Conservation (phyloP, 1,140 invertebrate species). For the Lasioglossum albipes region DNA sequence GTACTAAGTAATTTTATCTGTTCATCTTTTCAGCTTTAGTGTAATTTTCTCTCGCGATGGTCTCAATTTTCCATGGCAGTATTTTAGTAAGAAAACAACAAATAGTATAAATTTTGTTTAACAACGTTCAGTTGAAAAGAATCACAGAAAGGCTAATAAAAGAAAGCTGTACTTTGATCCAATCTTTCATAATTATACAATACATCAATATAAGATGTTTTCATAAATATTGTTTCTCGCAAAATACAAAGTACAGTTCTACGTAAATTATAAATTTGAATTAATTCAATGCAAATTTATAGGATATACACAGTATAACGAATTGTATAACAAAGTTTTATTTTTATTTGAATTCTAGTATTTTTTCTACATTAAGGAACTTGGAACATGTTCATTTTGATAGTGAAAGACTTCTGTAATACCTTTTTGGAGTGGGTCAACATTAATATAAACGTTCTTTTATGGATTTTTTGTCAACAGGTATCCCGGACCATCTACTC, state of each 20-base stretch:
- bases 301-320: constrained; percentile 3
- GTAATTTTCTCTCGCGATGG: constrained; percentile 18
- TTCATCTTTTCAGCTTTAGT: constrained; percentile 54
- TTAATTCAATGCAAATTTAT: constrained; percentile 1
- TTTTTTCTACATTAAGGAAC: not conserved
- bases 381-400: constrained; percentile 9
- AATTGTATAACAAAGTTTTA: constrained; percentile 23
- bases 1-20: constrained; percentile 50
- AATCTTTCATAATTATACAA: constrained; percentile 8
- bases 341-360: constrained; percentile 22
- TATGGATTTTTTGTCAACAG: constrained; percentile 73
- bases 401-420: constrained; percentile 13
- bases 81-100: constrained; percentile 9
- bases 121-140: not conserved
- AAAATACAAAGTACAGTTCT: not conserved
- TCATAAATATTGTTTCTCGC: constrained; percentile 4
- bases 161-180: constrained; percentile 10
- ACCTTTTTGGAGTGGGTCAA: not conserved
- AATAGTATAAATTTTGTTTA: constrained; percentile 7
- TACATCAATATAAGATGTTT: not conserved
- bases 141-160: not conserved
- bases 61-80: constrained; percentile 23
- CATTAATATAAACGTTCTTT: constrained; percentile 40
- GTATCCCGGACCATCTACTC: constrained; percentile 69
- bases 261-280: constrained; percentile 2